A percentile compares a stretch with the other conserved stretches of the same genome.
Conservation (phyloP, 2,888 invertebrate species). For the Rosalia funebris region DNA sequence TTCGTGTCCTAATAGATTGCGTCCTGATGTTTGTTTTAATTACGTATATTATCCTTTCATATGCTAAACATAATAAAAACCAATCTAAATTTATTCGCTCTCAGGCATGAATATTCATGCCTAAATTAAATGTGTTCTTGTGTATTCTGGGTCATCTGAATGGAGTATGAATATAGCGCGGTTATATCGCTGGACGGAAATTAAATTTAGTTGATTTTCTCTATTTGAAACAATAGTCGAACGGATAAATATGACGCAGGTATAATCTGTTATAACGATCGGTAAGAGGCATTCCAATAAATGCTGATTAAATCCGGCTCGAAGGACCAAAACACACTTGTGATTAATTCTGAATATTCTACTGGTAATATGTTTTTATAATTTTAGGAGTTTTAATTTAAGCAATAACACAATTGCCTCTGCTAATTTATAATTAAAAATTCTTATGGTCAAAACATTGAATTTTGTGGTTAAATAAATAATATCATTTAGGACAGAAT, state of each 20-base stretch:
- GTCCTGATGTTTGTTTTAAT: not conserved
- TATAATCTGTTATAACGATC: not conserved
- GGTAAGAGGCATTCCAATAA: not conserved
- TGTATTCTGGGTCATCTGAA: constrained; percentile 8
- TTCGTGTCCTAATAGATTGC: not conserved
- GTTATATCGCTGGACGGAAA: too few relatives aligned
- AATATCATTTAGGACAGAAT: too few relatives aligned
- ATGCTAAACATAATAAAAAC: constrained; percentile 21
- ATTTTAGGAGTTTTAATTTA: too few relatives aligned
- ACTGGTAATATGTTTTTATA: too few relatives aligned
- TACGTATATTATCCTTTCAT: not conserved
- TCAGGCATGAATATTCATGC: constrained; percentile 16
- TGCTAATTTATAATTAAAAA: too few relatives aligned
- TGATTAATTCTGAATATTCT: too few relatives aligned
- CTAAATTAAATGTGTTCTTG: constrained; percentile 19
- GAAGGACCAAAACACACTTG: not conserved
- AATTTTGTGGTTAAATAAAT: too few relatives aligned
- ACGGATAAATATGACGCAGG: not conserved
- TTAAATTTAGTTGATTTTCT: not conserved
- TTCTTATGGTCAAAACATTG: too few relatives aligned
- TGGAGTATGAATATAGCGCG: constrained; percentile 1
- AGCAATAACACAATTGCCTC: too few relatives aligned
- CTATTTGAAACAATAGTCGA: not conserved
- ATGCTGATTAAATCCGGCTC: not conserved
- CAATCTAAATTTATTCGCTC: constrained; percentile 17